A percentile compares a stretch with the other conserved stretches of the same genome.
phyloP scores from a whole-genome alignment of 1,140 invertebrate genomes.

The Drosophila mojavensis region DNA sequence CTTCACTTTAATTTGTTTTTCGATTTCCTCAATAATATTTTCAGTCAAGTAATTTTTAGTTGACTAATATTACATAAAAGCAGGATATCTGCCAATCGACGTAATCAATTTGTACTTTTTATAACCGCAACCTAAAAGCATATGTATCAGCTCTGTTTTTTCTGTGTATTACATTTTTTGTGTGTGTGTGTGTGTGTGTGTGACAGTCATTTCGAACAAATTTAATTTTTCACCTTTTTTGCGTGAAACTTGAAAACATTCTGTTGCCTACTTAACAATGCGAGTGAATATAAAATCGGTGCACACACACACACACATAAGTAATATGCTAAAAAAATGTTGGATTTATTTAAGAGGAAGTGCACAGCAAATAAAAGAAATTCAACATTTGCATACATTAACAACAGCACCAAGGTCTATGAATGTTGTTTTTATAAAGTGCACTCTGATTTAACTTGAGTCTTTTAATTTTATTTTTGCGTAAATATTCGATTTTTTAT shows the following conservation, averaged over 20 bases:
- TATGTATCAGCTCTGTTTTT: background rate
- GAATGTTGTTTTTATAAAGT: slow-evolving; percentile 1
- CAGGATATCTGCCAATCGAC: background rate
- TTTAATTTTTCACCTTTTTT: slow-evolving; percentile 17
- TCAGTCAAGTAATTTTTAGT: no score
- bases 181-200: slow-evolving; percentile 1
- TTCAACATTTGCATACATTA: slow-evolving; percentile 5
- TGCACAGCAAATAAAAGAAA: slow-evolving; percentile 26
- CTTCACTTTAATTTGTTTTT: no score
- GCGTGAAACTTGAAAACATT: slow-evolving; percentile 18
- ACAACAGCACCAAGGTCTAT: slow-evolving; percentile 28
- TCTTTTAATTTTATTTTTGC: background rate
- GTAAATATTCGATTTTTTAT: background rate
- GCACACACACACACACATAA: slow-evolving; percentile 5
- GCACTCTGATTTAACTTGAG: slow-evolving; percentile 12
- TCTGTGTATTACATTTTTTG: background rate
- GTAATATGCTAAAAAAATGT: slow-evolving; percentile 30
- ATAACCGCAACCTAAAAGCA: slow-evolving; percentile 1
- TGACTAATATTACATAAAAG: background rate
- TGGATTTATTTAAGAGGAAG: slow-evolving; percentile 24
- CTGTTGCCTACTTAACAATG: slow-evolving; percentile 36
- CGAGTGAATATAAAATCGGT: slow-evolving; percentile 33
- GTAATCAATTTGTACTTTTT: background rate
- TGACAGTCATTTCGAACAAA: slow-evolving; percentile 13
- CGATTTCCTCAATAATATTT: no score